These are phyloP conservation scores for Moxostoma hubbsi DNA, from an alignment of 2,797 vertebrate species.

Conservation along the genomic window DNA sequence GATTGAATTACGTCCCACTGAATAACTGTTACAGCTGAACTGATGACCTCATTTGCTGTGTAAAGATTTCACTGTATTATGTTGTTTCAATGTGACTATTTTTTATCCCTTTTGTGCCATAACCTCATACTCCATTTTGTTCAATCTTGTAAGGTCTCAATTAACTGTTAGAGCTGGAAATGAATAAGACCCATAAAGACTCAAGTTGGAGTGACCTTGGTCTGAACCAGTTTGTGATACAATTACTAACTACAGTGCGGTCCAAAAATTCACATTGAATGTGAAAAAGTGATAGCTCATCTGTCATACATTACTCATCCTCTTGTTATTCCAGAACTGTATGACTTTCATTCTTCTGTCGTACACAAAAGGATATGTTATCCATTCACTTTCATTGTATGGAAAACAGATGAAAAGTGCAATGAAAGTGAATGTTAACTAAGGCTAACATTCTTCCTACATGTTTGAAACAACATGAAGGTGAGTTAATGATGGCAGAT, in stretches of 20 bases:
- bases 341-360: too few species aligned
- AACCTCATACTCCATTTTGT: constrained; percentile 13
- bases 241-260: not conserved
- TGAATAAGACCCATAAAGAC: not conserved
- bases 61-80: constrained; percentile 16
- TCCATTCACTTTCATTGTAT: too few species aligned
- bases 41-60: constrained; percentile 17
- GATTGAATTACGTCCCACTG: constrained; percentile 26
- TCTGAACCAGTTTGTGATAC: not conserved
- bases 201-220: not conserved
- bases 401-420: too few species aligned
- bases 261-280: too few species aligned
- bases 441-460: too few species aligned
- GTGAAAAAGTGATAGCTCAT: too few species aligned
- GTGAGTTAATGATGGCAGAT: not conserved
- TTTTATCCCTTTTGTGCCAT: not conserved
- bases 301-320: too few species aligned
- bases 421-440: too few species aligned
- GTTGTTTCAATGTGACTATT: not conserved
- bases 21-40: constrained; percentile 16
- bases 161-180: constrained; percentile 25
- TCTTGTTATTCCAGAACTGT: too few species aligned
- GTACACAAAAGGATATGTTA: too few species aligned
- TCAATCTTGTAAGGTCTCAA: constrained; percentile 15
- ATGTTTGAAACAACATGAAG: not conserved